Percentiles rank a stretch among this genome's conserved stretches.
phyloP scores from a whole-genome alignment of 2,113 vertebrate genomes.

The Clarias batrachus region DNA sequence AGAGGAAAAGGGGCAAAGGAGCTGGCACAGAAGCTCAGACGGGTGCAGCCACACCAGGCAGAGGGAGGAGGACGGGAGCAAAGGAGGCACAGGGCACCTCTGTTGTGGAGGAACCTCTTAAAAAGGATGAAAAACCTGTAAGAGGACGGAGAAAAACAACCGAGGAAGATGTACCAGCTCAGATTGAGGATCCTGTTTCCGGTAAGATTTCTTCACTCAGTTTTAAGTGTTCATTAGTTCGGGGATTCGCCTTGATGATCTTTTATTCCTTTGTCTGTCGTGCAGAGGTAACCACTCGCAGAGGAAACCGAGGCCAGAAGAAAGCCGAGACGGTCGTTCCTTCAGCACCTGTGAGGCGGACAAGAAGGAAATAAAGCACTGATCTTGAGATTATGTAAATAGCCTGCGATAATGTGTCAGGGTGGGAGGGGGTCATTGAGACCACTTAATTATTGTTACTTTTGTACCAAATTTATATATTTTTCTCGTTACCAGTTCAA shows the following conservation, averaged over 20 bases:
- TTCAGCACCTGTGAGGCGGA: slow-evolving; percentile 44
- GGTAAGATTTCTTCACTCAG: slow-evolving; percentile 3
- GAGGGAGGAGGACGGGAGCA: not conserved
- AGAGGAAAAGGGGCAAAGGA: slow-evolving; percentile 38
- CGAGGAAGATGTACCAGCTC: slow-evolving; percentile 12
- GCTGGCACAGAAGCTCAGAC: not conserved
- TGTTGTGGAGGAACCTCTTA: slow-evolving; percentile 1
- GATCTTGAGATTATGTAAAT: slow-evolving; percentile 45
- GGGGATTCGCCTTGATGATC: no score
- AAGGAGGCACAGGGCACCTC: not conserved
- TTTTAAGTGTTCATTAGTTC: no score
- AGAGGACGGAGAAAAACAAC: slow-evolving; percentile 39
- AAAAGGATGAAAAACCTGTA: slow-evolving; percentile 8
- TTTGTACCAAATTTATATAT: not conserved
- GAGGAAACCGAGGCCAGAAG: slow-evolving; percentile 37
- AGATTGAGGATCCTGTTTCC: not conserved
- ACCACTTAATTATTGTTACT: not conserved
- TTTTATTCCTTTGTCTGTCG: not conserved
- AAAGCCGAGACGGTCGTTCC: not conserved
- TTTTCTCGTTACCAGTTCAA: not conserved
- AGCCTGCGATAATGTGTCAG: slow-evolving; percentile 1
- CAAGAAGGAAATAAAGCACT: slow-evolving; percentile 55
- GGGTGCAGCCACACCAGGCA: not conserved
- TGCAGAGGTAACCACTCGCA: slow-evolving; percentile 25
- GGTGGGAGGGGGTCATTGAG: not conserved